phyloP scores from a whole-genome alignment of 35 echinoderm and acorn worm genomes.

The Patiria miniata region DNA sequence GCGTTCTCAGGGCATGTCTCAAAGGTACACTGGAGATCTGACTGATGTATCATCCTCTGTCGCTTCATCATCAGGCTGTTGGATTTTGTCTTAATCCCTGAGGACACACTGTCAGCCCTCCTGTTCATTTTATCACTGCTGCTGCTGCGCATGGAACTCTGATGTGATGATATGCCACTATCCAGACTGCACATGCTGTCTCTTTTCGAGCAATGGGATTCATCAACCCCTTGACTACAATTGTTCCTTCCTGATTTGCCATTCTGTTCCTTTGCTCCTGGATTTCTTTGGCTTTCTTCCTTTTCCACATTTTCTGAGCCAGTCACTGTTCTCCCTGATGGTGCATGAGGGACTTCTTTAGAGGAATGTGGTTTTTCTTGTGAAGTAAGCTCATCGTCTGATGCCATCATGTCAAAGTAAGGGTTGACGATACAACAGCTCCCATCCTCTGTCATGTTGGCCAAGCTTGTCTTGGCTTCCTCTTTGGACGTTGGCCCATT shows the following conservation, averaged over 20 bases:
- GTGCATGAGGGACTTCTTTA: not conserved
- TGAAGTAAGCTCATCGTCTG: constrained; percentile 10
- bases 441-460: constrained; percentile 41
- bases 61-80: constrained; percentile 29
- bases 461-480: constrained; percentile 11
- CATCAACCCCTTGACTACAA: not conserved
- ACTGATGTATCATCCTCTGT: constrained; percentile 21
- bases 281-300: not conserved
- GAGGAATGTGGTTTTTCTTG: not conserved
- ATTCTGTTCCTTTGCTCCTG: no score
- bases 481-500: not conserved
- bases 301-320: not conserved
- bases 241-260: not conserved
- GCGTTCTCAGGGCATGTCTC: constrained; percentile 44
- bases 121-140: constrained; percentile 17
- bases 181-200: constrained; percentile 79
- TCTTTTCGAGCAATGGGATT: constrained; percentile 33
- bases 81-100: constrained; percentile 9
- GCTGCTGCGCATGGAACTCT: constrained; percentile 67
- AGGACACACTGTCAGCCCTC: constrained; percentile 5
- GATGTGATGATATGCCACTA: constrained; percentile 85
- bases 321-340: not conserved
- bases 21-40: constrained; percentile 12
- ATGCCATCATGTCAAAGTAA: constrained; percentile 43
- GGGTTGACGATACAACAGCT: constrained; percentile 46